Evolutionary conservation across 2,113 vertebrate genomes (phyloP), one percentile per base, ranked within the genome.

Genomic region (Herpailurus yagouaroundi): DNA sequence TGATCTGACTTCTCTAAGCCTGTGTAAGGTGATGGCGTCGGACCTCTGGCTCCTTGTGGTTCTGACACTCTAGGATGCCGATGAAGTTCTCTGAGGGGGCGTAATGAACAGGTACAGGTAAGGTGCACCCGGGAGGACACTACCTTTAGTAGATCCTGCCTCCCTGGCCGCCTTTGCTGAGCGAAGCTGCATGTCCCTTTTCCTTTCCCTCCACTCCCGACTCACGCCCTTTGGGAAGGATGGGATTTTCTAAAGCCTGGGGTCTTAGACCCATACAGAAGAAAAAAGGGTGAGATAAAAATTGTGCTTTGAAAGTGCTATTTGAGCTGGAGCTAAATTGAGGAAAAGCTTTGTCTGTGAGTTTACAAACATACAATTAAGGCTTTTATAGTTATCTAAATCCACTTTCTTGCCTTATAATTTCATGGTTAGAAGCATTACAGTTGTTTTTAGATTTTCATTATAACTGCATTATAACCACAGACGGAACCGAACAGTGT

Each of bases 361-460:
- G 98, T 97, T 99, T 99, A 98, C 98, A 98, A 98, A 98, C 98
- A 98, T 99, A 96, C 98, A 99, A 98, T 99, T 99, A 99, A 98
- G 98, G 97, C 57, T 98, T 98, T 98, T 99, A 98, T 97, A 99
- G 98, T 99, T 99, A 98, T 98, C 99, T 98, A 99, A 99, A 98
- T 99, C 98, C 96, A 98, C 99, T 99, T 99, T 98, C 98, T 99
- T 99, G 98, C 98, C 98, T 99, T 99, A 98, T 99, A 99, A 99
- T 99, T 99, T 99, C 97, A 99, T 98, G 98, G 99, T 99, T 98
- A 98, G 98, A 95, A 98, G 94, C 97, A 97, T 99, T 99, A 98
- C 97, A 98, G 98, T 99, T 99, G 99, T 98, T 99, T 99, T 98
- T 98, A 97, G 98, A 99, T 98, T 99, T 98, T 98, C 96, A 96